These are phyloP conservation scores for Drosophila lacteicornis DNA, from an alignment of 1,140 invertebrate genomes.

Conservation along the genomic window DNA sequence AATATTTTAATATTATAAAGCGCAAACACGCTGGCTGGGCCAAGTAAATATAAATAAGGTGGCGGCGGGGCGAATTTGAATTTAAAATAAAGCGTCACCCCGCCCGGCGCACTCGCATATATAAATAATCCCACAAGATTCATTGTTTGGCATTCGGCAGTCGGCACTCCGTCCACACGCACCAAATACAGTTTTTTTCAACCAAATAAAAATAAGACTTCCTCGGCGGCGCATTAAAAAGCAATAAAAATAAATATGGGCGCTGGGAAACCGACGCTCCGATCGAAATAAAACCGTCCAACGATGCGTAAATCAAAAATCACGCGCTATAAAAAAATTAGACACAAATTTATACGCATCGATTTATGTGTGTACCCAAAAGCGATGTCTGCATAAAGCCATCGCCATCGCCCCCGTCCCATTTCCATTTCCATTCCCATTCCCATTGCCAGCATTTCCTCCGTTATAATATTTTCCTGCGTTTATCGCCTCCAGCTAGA, in stretches of 20 bases:
- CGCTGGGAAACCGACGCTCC: slow-evolving; percentile 67
- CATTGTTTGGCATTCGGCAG: slow-evolving; percentile 68
- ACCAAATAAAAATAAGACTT: slow-evolving; percentile 71
- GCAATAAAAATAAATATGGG: slow-evolving; percentile 82
- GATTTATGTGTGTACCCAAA: slow-evolving; percentile 50
- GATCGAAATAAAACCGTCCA: slow-evolving; percentile 77
- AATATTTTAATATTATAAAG: slow-evolving; percentile 79
- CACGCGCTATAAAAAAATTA: slow-evolving; percentile 71
- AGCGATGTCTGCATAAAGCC: slow-evolving; percentile 23
- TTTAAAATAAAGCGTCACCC: slow-evolving; percentile 74
- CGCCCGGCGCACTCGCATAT: slow-evolving; percentile 36
- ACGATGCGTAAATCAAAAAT: slow-evolving; percentile 81
- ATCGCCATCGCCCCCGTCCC: slow-evolving; percentile 6
- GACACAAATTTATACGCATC: slow-evolving; percentile 68
- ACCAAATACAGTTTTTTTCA: slow-evolving; percentile 65
- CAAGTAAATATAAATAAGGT: slow-evolving; percentile 79
- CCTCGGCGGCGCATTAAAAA: slow-evolving; percentile 80
- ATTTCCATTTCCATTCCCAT: slow-evolving; percentile 15
- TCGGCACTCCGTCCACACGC: slow-evolving; percentile 36
- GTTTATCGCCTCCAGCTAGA: slow-evolving; percentile 69
- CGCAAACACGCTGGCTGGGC: slow-evolving; percentile 43
- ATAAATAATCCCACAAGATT: slow-evolving; percentile 79
- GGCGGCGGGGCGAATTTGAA: slow-evolving; percentile 71
- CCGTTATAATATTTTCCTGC: slow-evolving; percentile 68
- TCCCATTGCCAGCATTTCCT: slow-evolving; percentile 46